Evolutionary conservation across 2,888 invertebrate species (phyloP), one percentile per base, ranked within the genome.

Genomic region (Rotaria sp.): DNA sequence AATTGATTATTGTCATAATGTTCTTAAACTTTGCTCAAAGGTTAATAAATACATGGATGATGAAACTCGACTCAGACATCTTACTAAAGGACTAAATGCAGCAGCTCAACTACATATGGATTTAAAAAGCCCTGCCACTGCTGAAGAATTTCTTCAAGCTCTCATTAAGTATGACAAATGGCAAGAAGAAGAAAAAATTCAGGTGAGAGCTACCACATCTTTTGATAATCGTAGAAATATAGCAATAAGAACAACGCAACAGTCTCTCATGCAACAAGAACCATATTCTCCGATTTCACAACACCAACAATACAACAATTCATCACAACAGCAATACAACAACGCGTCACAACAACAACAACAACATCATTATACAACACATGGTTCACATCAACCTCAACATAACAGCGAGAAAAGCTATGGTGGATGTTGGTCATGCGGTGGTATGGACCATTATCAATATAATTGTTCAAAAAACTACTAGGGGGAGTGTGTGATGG

Each of bases 381-480:
- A 45, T 10, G 45, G 7, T 45, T 45, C 30, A 26, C 26, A 30
- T 74, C 74, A 38, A 74, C 21, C 30, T 15, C 74, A 74, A 74
- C 74, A 30, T 21, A 74, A n/a, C 30, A 74, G 26, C 10, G 74
- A 30, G 30, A 74, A 74, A 74, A 30, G 15, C 26, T 74, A 74
- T 74, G 30, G 35, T 74, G 74, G 38, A 18, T 74, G 74, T 38
- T 74, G 74, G 74, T 30, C 74, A 30, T 74, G 74, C 26, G 74
- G 74, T 74, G 74, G 35, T 74, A 74, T 74, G 74, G 74, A 74
- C 30, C 74, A 35, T 35, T 74, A 30, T 74, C 74, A 74, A 38
- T 74, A 74, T 21, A 30, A 74, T 30, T 74, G 74, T 38, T 74
- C 74, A 74, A 74, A 74, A 74, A 74, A 74, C 74, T 74, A n/a